phyloP scores from a whole-genome alignment of 1,140 invertebrate genomes.

The Ruditapes philippinarum region DNA sequence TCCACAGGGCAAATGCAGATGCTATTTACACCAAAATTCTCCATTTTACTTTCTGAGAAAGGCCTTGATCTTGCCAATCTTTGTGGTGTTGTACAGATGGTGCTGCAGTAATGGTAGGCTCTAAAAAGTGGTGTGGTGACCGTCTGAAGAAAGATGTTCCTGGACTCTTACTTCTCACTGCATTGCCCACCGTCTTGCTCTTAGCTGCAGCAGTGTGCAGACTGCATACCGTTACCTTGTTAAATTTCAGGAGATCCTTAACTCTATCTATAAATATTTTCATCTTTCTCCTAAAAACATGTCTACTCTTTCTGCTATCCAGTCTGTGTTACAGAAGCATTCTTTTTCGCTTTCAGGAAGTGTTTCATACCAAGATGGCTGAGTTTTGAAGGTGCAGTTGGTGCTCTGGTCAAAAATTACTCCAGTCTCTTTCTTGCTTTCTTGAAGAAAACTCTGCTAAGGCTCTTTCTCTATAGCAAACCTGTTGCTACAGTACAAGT shows the following conservation, averaged over 20 bases:
- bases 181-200: slow-evolving; percentile 69
- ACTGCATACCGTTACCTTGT: slow-evolving; percentile 62
- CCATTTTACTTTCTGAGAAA: background rate
- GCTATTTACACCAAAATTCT: background rate
- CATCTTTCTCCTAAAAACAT: slow-evolving; percentile 64
- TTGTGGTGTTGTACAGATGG: too few species aligned
- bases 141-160: slow-evolving; percentile 47
- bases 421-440: slow-evolving; percentile 16
- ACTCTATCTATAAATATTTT: slow-evolving; percentile 68
- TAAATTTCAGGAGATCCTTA: slow-evolving; percentile 68
- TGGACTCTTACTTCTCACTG: slow-evolving; percentile 62
- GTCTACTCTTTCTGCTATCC: slow-evolving; percentile 54
- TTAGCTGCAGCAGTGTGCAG: slow-evolving; percentile 36
- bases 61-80: slow-evolving; percentile 24
- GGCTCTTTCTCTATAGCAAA: slow-evolving; percentile 26
- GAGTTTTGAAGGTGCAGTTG: slow-evolving; percentile 66
- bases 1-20: too few species aligned
- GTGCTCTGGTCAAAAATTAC: slow-evolving; percentile 60
- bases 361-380: slow-evolving; percentile 69
- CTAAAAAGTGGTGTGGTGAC: slow-evolving; percentile 68
- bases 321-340: slow-evolving; percentile 2
- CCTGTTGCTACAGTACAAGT: slow-evolving; percentile 32
- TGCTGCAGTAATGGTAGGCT: slow-evolving; percentile 69
- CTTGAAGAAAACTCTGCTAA: slow-evolving; percentile 44
- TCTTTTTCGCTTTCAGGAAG: slow-evolving; percentile 62